A percentile compares a stretch with the other conserved stretches of the same genome.
Evolutionary conservation across 2,113 vertebrate genomes (phyloP).

Genomic region (Plectropomus leopardus): DNA sequence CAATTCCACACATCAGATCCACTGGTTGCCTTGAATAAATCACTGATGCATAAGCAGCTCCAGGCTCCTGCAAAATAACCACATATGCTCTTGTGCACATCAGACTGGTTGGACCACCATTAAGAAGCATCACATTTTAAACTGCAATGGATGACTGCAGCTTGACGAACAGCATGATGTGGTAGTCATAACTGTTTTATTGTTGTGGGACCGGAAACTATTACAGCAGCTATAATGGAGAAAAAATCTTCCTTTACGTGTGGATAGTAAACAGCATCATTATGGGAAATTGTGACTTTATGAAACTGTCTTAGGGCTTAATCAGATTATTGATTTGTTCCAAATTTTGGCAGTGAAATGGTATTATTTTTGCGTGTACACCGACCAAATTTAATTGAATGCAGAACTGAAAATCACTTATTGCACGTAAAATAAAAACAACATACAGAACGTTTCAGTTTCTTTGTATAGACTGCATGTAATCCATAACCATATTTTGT

Average conservation of each 20-base stretch:
- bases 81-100: not conserved
- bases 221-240: slow-evolving; percentile 27
- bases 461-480: not conserved
- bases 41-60: not conserved
- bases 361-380: slow-evolving; percentile 9
- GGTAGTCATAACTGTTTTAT: slow-evolving; percentile 20
- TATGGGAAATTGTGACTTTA: slow-evolving; percentile 36
- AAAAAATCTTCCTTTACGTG: slow-evolving; percentile 27
- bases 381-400: slow-evolving; percentile 25
- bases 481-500: not conserved
- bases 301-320: slow-evolving; percentile 13
- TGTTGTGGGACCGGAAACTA: slow-evolving; percentile 43
- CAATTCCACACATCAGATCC: not conserved
- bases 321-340: slow-evolving; percentile 46
- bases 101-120: not conserved
- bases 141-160: not conserved
- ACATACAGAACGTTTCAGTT: not conserved
- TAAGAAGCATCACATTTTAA: not conserved
- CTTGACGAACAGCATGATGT: slow-evolving; percentile 1
- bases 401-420: slow-evolving; percentile 14
- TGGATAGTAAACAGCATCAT: slow-evolving; percentile 38
- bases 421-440: slow-evolving; percentile 5
- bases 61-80: not conserved
- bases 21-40: not conserved
- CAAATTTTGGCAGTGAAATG: slow-evolving; percentile 9